These are phyloP conservation scores for Cydia amplana DNA, from an alignment of 1,140 invertebrate species.

Conservation along the genomic window DNA sequence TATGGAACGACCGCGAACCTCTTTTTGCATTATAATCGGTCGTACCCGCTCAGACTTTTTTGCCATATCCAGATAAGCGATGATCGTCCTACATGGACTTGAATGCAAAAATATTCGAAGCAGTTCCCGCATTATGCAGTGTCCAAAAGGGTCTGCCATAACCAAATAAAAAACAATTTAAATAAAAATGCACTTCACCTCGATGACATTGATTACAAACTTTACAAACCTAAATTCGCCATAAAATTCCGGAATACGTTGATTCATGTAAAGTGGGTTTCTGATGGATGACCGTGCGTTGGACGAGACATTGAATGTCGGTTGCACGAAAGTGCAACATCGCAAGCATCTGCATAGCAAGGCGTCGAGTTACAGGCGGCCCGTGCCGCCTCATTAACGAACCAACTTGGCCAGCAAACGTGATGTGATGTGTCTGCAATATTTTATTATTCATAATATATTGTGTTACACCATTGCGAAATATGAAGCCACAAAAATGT, in stretches of 20 bases:
- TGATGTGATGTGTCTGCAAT: constrained; percentile 39
- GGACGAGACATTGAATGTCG: background rate
- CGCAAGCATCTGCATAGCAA: constrained; percentile 30
- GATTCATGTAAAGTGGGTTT: background rate
- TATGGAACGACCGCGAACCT: constrained; percentile 74
- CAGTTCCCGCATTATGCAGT: constrained; percentile 20
- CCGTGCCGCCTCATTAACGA: constrained; percentile 64
- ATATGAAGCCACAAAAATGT: constrained; percentile 24
- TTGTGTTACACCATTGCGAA: constrained; percentile 14
- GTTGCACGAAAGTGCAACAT: constrained; percentile 14
- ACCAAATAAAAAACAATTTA: constrained; percentile 33
- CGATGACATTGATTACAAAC: background rate
- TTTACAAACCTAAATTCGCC: background rate
- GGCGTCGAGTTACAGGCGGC: constrained; percentile 61
- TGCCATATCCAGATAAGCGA: constrained; percentile 57
- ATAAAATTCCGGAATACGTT: background rate
- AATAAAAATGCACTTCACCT: constrained; percentile 32
- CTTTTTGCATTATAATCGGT: constrained; percentile 78
- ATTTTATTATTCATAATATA: constrained; percentile 31
- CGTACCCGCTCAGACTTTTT: constrained; percentile 66
- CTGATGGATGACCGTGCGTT: background rate
- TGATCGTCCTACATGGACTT: constrained; percentile 55
- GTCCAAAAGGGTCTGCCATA: constrained; percentile 33
- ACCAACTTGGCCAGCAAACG: constrained; percentile 43
- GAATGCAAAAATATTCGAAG: constrained; percentile 48